Conservation (phyloP, 2,888 invertebrate genomes). For the Caenorhabditis sp. region DNA sequence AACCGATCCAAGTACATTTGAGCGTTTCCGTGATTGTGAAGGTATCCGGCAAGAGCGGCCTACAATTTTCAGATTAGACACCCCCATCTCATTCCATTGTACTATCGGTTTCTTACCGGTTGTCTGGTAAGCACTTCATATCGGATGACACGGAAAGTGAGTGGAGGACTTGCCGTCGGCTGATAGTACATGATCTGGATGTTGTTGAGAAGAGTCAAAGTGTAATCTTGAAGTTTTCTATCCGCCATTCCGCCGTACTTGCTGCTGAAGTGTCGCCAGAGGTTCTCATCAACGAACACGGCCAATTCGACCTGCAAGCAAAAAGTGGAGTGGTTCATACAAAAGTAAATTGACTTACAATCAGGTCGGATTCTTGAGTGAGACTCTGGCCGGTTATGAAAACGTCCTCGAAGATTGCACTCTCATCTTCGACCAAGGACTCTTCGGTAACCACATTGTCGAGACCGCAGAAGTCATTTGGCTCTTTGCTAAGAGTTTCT, state of each 20-base stretch:
- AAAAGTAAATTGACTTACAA: conserved; percentile 55
- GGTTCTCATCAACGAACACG: conserved; percentile 77
- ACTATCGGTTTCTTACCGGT: conserved; percentile 66
- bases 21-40: conserved; percentile 78
- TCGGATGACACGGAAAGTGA: conserved; percentile 77
- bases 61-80: conserved; percentile 58
- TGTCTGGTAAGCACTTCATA: conserved; percentile 78
- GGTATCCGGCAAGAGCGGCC: conserved; percentile 75
- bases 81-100: conserved; percentile 7
- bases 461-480: conserved; percentile 76
- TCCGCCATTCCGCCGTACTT: conserved; percentile 75
- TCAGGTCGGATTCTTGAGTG: conserved; percentile 71
- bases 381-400: conserved; percentile 76
- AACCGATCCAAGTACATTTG: conserved; percentile 78
- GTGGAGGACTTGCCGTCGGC: conserved; percentile 76
- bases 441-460: conserved; percentile 77
- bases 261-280: conserved; percentile 78
- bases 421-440: conserved; percentile 76
- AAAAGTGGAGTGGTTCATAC: neutral
- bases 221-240: conserved; percentile 75
- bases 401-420: conserved; percentile 78
- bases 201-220: conserved; percentile 78
- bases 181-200: conserved; percentile 79
- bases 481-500: conserved; percentile 53
- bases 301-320: conserved; percentile 78